phyloP scores from a whole-genome alignment of 2,113 vertebrate species.

The Pristiophorus japonicus region DNA sequence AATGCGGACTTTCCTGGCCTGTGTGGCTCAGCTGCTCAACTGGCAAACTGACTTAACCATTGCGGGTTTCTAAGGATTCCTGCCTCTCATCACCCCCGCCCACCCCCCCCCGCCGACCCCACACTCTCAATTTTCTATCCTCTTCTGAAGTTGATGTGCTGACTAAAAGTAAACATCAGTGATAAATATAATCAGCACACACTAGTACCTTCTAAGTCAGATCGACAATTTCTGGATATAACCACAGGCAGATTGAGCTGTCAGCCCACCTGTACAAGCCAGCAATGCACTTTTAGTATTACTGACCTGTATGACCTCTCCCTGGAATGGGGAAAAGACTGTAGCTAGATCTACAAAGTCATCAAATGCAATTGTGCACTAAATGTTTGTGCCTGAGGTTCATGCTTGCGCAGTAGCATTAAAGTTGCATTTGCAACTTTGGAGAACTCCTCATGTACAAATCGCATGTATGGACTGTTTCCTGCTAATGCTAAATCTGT shows the following conservation, averaged over 20 bases:
- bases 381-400: background rate
- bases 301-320: background rate
- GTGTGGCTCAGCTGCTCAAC: background rate
- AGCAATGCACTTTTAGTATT: background rate
- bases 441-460: background rate
- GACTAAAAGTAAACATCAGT: background rate
- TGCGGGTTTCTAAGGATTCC: background rate
- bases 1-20: background rate
- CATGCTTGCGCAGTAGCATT: background rate
- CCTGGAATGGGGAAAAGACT: background rate
- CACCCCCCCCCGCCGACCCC: background rate
- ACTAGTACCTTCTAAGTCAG: background rate
- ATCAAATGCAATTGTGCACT: background rate
- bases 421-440: background rate
- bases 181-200: background rate
- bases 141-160: background rate
- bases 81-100: background rate
- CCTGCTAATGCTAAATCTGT: background rate
- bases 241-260: background rate
- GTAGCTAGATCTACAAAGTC: background rate
- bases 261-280: background rate
- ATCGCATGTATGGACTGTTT: background rate
- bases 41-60: background rate
- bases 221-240: background rate
- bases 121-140: background rate